These are phyloP conservation scores for Macrophya annulata DNA, from an alignment of 2,888 invertebrate genomes.

Conservation along the genomic window DNA sequence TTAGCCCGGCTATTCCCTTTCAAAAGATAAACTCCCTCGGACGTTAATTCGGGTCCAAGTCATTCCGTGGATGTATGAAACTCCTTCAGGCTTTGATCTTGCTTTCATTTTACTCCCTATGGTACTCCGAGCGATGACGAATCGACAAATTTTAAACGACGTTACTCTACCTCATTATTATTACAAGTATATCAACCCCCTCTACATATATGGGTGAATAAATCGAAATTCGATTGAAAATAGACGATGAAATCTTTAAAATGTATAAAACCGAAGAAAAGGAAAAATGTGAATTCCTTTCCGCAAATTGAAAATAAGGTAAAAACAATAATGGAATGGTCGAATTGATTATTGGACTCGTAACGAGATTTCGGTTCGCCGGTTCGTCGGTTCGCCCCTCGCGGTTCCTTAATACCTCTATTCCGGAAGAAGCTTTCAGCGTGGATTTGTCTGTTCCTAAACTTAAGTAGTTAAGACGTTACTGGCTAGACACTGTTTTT, in stretches of 20 bases:
- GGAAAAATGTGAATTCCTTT: not conserved
- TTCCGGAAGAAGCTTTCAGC: not conserved
- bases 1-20: not conserved
- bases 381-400: not conserved
- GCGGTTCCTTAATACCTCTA: not conserved
- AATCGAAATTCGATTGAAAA: not conserved
- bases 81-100: not conserved
- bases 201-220: not conserved
- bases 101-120: not conserved
- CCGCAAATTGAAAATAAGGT: not conserved
- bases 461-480: constrained; percentile 13
- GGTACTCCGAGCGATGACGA: not conserved
- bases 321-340: not conserved
- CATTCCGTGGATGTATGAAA: not conserved
- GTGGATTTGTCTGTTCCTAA: not conserved
- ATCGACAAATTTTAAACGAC: not conserved
- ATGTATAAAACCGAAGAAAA: not conserved
- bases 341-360: not conserved
- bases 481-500: constrained; percentile 6
- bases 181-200: not conserved
- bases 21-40: constrained; percentile 25
- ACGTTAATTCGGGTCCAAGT: constrained; percentile 6
- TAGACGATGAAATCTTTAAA: not conserved
- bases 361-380: not conserved
- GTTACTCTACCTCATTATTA: not conserved